Evolutionary conservation across 2,888 invertebrate genomes (phyloP).

Genomic region (Pecten maximus): DNA sequence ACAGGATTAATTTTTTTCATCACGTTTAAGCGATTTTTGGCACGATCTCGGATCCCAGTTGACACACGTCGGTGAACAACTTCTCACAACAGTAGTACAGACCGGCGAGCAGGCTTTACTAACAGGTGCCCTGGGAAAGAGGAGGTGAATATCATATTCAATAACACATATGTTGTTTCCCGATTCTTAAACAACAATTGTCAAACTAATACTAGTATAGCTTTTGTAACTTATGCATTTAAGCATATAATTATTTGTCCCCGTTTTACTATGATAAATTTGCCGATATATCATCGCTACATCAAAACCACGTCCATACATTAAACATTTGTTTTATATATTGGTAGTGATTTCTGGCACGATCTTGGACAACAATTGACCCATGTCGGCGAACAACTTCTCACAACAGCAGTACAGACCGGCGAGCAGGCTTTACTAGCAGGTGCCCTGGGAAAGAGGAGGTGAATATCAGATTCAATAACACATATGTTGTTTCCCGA

Average conservation of each 20-base stretch:
- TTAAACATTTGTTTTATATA: too few relatives aligned
- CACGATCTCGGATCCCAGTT: background rate
- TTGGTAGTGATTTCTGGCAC: background rate
- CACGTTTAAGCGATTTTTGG: background rate
- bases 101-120: background rate
- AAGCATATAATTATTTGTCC: background rate
- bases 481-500: too few relatives aligned
- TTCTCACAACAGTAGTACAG: background rate
- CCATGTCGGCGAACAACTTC: background rate
- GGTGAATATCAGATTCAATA: too few relatives aligned
- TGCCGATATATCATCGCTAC: too few relatives aligned
- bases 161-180: too few relatives aligned
- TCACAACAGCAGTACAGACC: background rate
- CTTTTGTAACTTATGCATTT: too few relatives aligned
- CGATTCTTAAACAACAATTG: too few relatives aligned
- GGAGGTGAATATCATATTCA: too few relatives aligned
- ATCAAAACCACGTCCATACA: too few relatives aligned
- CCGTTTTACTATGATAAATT: too few relatives aligned
- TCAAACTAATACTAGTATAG: too few relatives aligned
- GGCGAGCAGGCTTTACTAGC: background rate
- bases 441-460: background rate
- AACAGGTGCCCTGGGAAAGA: background rate
- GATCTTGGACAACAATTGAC: constrained; percentile 3
- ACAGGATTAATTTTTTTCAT: too few relatives aligned
- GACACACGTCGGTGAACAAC: background rate